Evolutionary conservation across 2,797 vertebrate species (phyloP).

Genomic region (Lutjanus campechanus): DNA sequence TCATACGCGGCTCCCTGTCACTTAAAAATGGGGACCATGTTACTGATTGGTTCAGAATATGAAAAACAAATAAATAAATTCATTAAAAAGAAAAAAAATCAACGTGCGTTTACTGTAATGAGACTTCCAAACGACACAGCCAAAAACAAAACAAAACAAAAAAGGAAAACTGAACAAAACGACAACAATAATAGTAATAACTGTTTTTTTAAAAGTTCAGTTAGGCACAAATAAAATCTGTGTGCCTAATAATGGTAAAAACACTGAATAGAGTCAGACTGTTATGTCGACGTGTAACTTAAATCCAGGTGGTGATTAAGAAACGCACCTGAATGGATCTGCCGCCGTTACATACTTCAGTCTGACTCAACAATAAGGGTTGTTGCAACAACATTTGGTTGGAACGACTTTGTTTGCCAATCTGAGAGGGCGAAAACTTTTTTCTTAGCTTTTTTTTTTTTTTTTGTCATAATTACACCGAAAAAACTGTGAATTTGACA

Average conservation of each 20-base stretch:
- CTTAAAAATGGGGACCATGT: background rate
- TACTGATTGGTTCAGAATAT: constrained; percentile 9
- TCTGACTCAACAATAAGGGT: constrained; percentile 17
- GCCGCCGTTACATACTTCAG: background rate
- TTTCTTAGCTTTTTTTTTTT: background rate
- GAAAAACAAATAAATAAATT: background rate
- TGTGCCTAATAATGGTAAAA: background rate
- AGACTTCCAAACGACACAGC: background rate
- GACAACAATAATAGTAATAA: too few species aligned
- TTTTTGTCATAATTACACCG: constrained; percentile 26
- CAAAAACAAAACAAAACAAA: background rate
- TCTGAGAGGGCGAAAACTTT: constrained; percentile 33
- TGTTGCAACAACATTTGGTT: constrained; percentile 38
- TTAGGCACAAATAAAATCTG: background rate
- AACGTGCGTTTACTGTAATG: constrained; percentile 1
- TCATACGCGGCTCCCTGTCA: too few species aligned
- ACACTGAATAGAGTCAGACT: background rate
- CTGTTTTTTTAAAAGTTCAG: background rate
- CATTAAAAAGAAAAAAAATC: background rate
- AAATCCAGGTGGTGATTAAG: background rate
- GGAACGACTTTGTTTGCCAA: constrained; percentile 15
- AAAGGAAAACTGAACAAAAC: background rate
- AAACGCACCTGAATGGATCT: background rate
- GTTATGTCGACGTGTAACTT: background rate
- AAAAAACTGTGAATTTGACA: constrained; percentile 37